phyloP scores from a whole-genome alignment of 2,113 vertebrate genomes.

The Lanius collurio region DNA sequence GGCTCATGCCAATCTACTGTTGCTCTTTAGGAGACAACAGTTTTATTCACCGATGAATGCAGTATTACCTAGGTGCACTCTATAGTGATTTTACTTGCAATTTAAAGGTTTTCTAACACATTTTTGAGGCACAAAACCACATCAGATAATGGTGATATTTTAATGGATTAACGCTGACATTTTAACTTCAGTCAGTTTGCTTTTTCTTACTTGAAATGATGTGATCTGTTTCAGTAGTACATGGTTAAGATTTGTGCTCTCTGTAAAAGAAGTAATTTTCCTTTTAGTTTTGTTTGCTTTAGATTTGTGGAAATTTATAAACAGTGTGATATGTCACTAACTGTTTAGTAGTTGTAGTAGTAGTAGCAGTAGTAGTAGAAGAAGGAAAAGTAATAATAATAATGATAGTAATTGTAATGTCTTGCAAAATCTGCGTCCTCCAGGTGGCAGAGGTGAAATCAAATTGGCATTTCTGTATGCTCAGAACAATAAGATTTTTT shows the following conservation, averaged over 20 bases:
- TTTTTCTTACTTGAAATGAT: not conserved
- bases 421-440: not conserved
- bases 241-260: not conserved
- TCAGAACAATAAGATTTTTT: not conserved
- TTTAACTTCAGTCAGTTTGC: not conserved
- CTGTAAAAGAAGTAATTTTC: not conserved
- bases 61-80: not conserved
- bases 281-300: not conserved
- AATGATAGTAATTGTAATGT: not conserved
- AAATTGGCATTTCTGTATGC: not conserved
- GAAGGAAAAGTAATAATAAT: not conserved
- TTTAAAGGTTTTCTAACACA: not conserved
- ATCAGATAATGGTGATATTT: not conserved
- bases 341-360: not conserved
- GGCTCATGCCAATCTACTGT: not conserved
- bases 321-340: not conserved
- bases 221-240: not conserved
- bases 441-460: constrained; percentile 12
- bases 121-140: constrained; percentile 22
- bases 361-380: not conserved
- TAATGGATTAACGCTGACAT: not conserved
- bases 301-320: not conserved
- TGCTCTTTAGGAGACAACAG: not conserved
- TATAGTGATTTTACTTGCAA: not conserved
- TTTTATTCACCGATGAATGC: not conserved